Evolutionary conservation across 1,140 invertebrate species (phyloP), one percentile per base, ranked within the genome.

Genomic region (Drosophila teissieri): DNA sequence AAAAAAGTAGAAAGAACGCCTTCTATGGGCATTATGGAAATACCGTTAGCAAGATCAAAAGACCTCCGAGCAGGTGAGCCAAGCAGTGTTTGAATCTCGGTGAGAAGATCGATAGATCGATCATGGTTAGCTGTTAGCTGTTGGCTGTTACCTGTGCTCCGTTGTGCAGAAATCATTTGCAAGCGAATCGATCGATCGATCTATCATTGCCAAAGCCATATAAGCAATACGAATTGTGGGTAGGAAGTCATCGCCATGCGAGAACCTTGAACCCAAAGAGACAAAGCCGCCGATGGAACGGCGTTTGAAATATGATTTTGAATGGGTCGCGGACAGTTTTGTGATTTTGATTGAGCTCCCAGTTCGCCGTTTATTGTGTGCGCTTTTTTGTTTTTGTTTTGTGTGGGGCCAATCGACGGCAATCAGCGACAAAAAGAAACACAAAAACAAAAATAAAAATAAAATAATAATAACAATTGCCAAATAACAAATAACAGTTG

Each of bases 11-110:
- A 65, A 58, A 81, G 65, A 80, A 80, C 78, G 78, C 78, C 78
- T 80, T 80, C 78, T 80, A 81, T 64, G 68, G 78, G 78, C 76
- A 75, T 84, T 83, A 85, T 84, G 81, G 73, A 77, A 84, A 80
- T 84, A 84, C 81, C 81, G 81, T 84, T 84, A 84, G 24, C 48
- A 36, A 36, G 81, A 85, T 84, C 81, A 85, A 77, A 85, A 68
- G 79, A 79, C 78, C 44, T 57, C 76, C 62, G 77, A 83, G 81
- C 81, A 84, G 81, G 81, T 84, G 81, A 81, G 54, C 58, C 51
- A 46, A 57, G 57, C 64, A 72, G 56, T 45, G 24, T 15, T 45
- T 22, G 42, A 19, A 12, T 44, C 15, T 17, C 15, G 15, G 42
- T 4, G 15, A 44, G 40, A n/a, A 40, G 54, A 73, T 60, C 40